These are phyloP conservation scores for Sinelater perroti DNA, from an alignment of 2,888 invertebrate species.

Conservation along the genomic window DNA sequence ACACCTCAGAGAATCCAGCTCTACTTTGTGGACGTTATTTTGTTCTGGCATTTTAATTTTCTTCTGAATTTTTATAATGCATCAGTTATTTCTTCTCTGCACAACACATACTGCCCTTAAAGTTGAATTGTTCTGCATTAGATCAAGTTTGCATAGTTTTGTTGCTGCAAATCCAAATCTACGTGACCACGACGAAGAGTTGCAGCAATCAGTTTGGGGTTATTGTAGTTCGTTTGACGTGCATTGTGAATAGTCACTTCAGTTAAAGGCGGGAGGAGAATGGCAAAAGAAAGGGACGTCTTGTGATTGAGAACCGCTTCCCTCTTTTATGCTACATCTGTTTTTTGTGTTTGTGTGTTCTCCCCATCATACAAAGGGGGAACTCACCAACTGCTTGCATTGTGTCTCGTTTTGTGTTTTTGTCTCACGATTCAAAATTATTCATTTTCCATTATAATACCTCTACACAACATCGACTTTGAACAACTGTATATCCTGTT, in stretches of 20 bases:
- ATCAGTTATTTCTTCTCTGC: conserved; percentile 23
- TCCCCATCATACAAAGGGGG: no score
- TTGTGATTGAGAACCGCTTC: no score
- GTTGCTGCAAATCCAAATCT: conserved; percentile 1
- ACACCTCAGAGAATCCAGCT: conserved; percentile 10
- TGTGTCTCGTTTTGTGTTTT: no score
- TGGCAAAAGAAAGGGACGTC: no score
- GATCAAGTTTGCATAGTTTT: neutral
- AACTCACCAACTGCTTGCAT: no score
- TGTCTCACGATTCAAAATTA: no score
- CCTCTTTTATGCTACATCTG: no score
- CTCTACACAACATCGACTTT: no score
- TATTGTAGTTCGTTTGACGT: conserved; percentile 31
- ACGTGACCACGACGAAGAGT: conserved; percentile 6
- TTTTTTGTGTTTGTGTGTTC: no score
- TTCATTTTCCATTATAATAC: no score
- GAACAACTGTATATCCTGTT: no score
- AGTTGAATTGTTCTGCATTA: conserved; percentile 13
- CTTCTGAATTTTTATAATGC: conserved; percentile 21
- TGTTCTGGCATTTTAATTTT: conserved; percentile 4
- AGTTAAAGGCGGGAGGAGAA: no score
- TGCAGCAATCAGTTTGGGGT: conserved; percentile 27
- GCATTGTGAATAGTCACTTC: conserved; percentile 27
- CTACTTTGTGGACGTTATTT: neutral
- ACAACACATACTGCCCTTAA: conserved; percentile 28